Conservation (phyloP, 2,797 vertebrate genomes). For the Siniperca obscura region DNA sequence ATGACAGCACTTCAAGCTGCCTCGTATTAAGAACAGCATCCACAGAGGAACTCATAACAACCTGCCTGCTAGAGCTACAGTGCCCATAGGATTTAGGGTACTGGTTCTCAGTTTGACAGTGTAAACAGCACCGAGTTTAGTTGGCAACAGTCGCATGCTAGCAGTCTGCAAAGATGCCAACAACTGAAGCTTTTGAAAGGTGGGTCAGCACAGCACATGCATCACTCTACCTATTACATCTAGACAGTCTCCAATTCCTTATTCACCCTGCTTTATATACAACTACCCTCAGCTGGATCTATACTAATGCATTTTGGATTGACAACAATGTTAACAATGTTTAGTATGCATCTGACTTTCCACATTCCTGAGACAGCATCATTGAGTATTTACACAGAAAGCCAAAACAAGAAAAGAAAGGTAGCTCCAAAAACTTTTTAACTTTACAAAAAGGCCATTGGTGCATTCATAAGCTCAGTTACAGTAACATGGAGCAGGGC, state of each 20-base stretch:
- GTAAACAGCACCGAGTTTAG: conserved; percentile 32
- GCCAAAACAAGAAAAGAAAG: neutral
- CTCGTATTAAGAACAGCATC: conserved; percentile 56
- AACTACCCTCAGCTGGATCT: conserved; percentile 32
- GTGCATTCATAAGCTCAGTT: conserved; percentile 10
- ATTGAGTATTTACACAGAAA: conserved; percentile 1
- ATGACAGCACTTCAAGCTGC: conserved; percentile 65
- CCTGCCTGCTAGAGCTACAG: conserved; percentile 7
- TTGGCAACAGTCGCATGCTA: conserved; percentile 7
- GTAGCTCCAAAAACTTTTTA: neutral
- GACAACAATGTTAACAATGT: conserved; percentile 24
- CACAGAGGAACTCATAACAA: conserved; percentile 40
- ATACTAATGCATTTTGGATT: conserved; percentile 39
- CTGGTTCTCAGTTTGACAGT: conserved; percentile 8
- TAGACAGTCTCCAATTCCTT: conserved; percentile 6
- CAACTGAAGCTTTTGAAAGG: conserved; percentile 31
- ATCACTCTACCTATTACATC: conserved; percentile 28
- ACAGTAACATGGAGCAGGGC: neutral
- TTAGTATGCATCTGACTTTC: conserved; percentile 14
- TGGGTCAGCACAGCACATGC: conserved; percentile 25
- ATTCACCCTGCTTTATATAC: conserved; percentile 5
- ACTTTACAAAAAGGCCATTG: neutral
- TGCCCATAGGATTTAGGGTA: conserved; percentile 14
- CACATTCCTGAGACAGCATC: conserved; percentile 7
- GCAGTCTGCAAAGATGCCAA: conserved; percentile 18